Base-by-base conservation (phyloP, 2,113 vertebrate species). In the Heliornis fulica region DNA sequence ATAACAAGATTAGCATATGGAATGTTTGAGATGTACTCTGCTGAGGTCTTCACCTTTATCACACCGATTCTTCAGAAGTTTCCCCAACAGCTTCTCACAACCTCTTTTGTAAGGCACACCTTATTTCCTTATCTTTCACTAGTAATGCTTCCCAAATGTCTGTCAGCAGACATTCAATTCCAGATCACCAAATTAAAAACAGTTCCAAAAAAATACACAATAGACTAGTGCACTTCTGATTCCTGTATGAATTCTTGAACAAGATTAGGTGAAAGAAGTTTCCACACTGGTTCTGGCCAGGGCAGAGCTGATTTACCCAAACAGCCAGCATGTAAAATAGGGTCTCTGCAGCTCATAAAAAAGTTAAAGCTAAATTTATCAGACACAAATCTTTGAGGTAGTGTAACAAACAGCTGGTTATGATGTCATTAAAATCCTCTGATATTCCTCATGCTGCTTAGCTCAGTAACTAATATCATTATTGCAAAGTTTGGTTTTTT, bases 401-500 rank as follows among this genome's bases (percentile, higher is more conserved):
- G 43, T 4, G 11, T 66, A 76, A 36, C 59, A 91, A 93, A 54
- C 29, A 87, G 26, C 45, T 89, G 25, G 23, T 75, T 78, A 34
- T 38, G 50, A 78, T 82, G 82, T 92, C 45, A 82, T 91, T 51
- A 94, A 94, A n/a, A 93, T 83, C 60, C 34, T 88, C 79, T 91
- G 86, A 92, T 84, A 70, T 11, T 51, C 16, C 20, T 93, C 48
- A 25, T 90, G 45, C 31, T 70, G 36, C 41, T 92, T 85, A 64
- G 11, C 60, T 71, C 48, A 91, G 72, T 68, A 50, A 3, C 5
- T n/a, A 10, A n/a, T 65, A 23, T 51, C 20, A 48, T 36, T 75
- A 36, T 45, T 68, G 53, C 4, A 56, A 45, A 63, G 8, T 45
- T 45, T 45, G 46, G 25, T 50, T 50, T 50, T 50, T 26, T 5